These are phyloP conservation scores for Glomeris marginata DNA, from an alignment of 2,888 invertebrate genomes.

Conservation along the genomic window DNA sequence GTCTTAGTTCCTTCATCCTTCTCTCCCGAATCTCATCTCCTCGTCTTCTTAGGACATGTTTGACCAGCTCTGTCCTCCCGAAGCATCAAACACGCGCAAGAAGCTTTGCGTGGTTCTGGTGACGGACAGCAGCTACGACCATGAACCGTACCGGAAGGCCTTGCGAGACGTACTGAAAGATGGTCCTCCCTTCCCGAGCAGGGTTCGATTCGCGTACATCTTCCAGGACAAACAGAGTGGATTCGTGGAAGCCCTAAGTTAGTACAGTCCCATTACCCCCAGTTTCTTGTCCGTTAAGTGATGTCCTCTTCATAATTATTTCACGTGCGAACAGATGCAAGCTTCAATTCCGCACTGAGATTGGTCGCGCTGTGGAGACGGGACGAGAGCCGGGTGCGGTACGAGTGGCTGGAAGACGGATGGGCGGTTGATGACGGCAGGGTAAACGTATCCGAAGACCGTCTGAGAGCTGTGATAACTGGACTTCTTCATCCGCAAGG, in stretches of 20 bases:
- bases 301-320: neutral
- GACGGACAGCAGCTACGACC: constrained; percentile 39
- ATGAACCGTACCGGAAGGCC: constrained; percentile 48
- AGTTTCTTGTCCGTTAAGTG: neutral
- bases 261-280: neutral
- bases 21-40: neutral
- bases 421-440: constrained; percentile 26
- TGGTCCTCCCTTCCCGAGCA: constrained; percentile 39
- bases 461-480: constrained; percentile 54
- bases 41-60: constrained; percentile 41
- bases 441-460: constrained; percentile 31
- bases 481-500: constrained; percentile 55
- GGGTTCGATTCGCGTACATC: constrained; percentile 75
- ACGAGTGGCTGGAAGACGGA: constrained; percentile 70
- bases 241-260: constrained; percentile 57
- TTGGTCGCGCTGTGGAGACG: constrained; percentile 80
- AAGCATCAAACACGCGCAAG: constrained; percentile 61
- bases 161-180: constrained; percentile 55
- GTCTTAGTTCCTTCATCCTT: neutral
- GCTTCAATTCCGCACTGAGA: neutral
- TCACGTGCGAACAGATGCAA: neutral
- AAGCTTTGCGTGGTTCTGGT: constrained; percentile 65
- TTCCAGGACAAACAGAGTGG: constrained; percentile 64
- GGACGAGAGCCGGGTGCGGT: constrained; percentile 69
- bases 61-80: constrained; percentile 75